Evolutionary conservation across 2,888 invertebrate species (phyloP), one percentile per base, ranked within the genome.

Genomic region (Plemyria rubiginata): DNA sequence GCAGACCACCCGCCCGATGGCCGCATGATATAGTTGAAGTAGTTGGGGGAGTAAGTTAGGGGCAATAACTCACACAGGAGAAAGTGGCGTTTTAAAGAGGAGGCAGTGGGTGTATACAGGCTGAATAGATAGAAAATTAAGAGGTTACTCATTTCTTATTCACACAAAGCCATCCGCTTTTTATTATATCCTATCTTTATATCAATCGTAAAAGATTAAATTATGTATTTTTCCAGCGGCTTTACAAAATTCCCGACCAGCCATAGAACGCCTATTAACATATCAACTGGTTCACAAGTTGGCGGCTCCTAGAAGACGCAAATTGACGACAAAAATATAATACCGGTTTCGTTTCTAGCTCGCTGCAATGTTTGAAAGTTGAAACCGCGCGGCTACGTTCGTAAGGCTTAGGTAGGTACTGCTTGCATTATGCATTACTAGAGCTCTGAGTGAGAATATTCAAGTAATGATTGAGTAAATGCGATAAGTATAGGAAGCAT

Each of bases 291-390:
- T 22, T 36, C 1, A 50, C 46, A 36, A 46, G 36, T 48, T 9
- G 9, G 36, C 46, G 52, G 48, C 48, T 49, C 28, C 46, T 46
- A 22, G 32, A 51, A 29, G 16, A 64, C 53, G 16, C 22, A 57
- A 65, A 65, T 57, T 57, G 56, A 46, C 40, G 38, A 22, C 53
- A 46, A 38, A 64, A 60, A 60, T 64, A 56, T 43, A 49, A 8
- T 29, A 65, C 65, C 54, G 54, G 65, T 65, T 60, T 62, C 13
- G 15, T 22, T 38, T 48, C 41, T 28, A 45, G 46, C 16, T 50
- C n/a, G 55, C 46, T 46, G 45, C 22, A 22, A 29, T 29, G 56
- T 43, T 60, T 60, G 60, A 60, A 65, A 57, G 64, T 57, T 38
- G 38, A 36, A 60, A 49, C 41, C 48, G 51, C 46, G 16, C 51